A percentile compares a stretch with the other conserved stretches of the same genome.
Evolutionary conservation across 2,113 vertebrate genomes (phyloP).

Genomic region (Calidris pygmaea): DNA sequence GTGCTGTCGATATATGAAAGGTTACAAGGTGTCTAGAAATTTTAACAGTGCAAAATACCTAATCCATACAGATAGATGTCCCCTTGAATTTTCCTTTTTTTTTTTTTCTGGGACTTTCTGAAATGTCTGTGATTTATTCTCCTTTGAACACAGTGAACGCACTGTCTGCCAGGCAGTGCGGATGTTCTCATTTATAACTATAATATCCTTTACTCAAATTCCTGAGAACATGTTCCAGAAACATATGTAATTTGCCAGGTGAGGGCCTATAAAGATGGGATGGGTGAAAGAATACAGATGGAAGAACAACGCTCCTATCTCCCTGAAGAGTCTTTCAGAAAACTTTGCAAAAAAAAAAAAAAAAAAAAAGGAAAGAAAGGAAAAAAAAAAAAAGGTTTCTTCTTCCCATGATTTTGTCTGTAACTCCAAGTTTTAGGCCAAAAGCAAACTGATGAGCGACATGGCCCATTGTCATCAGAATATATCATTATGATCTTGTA

Average conservation of each 20-base stretch:
- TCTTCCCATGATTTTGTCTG: neutral
- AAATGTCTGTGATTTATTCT: neutral
- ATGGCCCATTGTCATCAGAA: neutral
- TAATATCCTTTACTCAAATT: conserved; percentile 35
- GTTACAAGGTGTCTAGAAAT: neutral
- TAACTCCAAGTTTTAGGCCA: conserved; percentile 15
- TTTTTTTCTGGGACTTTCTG: neutral
- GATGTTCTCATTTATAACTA: conserved; percentile 28
- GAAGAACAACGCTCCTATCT: neutral
- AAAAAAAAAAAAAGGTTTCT: neutral
- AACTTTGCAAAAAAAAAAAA: neutral
- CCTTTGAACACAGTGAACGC: neutral
- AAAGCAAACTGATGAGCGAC: neutral
- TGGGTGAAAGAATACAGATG: conserved; percentile 39
- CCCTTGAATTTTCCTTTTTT: neutral
- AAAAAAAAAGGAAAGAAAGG: neutral
- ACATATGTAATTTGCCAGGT: conserved; percentile 40
- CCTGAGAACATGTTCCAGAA: conserved; percentile 9
- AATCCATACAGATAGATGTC: neutral
- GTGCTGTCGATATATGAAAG: neutral
- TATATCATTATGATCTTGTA: neutral
- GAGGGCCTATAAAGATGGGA: conserved; percentile 31
- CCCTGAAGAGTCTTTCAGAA: conserved; percentile 39
- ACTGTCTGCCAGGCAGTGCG: conserved; percentile 30
- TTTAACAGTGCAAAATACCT: neutral